A percentile compares a stretch with the other conserved stretches of the same genome.
phyloP scores from a whole-genome alignment of 30 jellyfish, hydroid and myxozoan genomes.

The Turritopsis dohrnii region DNA sequence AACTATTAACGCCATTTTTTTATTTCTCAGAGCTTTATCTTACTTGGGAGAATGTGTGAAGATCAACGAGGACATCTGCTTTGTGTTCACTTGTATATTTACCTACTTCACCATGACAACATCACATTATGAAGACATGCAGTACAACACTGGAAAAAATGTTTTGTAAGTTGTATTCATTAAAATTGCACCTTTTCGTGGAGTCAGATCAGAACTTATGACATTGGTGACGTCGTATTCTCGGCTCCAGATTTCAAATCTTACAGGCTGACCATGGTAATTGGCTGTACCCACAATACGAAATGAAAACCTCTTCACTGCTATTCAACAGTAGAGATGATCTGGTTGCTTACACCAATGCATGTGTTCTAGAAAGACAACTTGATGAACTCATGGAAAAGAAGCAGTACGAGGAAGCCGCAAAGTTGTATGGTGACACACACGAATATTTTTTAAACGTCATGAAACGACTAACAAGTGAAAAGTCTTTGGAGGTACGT shows the following conservation, averaged over 20 bases:
- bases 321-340: conserved; percentile 44
- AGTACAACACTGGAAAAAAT: conserved; percentile 31
- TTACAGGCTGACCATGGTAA: conserved; percentile 57
- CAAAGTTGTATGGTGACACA: background rate
- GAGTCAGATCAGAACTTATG: too few species aligned
- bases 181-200: background rate
- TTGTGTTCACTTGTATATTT: conserved; percentile 46
- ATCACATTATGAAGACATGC: conserved; percentile 40
- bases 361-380: conserved; percentile 32
- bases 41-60: conserved; percentile 57
- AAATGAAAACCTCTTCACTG: conserved; percentile 8
- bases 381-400: conserved; percentile 37
- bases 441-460: background rate
- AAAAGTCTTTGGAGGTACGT: background rate
- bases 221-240: background rate
- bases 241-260: conserved; percentile 37
- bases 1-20: too few species aligned
- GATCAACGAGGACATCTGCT: conserved; percentile 32
- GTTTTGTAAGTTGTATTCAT: conserved; percentile 47
- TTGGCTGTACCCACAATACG: conserved; percentile 41
- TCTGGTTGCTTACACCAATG: conserved; percentile 26
- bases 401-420: conserved; percentile 49
- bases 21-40: conserved; percentile 39
- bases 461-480: background rate
- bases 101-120: conserved; percentile 43